Evolutionary conservation across 1,140 invertebrate genomes (phyloP).

Genomic region (Melanaphis sacchari): DNA sequence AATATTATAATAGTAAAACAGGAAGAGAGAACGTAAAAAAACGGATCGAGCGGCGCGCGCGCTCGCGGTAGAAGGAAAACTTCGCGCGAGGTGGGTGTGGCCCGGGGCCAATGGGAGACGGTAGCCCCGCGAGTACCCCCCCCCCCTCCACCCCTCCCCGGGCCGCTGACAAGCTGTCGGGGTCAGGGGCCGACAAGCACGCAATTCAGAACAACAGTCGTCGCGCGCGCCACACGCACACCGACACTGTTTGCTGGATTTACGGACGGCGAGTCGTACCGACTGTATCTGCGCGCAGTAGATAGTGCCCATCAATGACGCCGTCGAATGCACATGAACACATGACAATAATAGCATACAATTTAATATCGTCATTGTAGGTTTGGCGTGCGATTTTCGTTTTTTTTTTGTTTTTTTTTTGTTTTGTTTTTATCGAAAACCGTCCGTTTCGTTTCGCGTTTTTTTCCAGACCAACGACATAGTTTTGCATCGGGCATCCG

Average conservation of each 20-base stretch:
- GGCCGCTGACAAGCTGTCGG: too few species aligned
- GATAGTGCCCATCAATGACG: background rate
- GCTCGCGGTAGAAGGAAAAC: background rate
- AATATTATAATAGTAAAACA: background rate
- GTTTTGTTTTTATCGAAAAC: background rate
- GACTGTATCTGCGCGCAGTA: too few species aligned
- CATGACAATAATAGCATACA: too few species aligned
- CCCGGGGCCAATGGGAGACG: background rate
- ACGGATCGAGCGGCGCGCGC: background rate
- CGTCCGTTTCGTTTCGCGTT: too few species aligned
- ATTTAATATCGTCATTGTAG: background rate
- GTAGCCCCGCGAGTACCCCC: background rate
- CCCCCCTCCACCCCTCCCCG: background rate
- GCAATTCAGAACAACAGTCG: conserved; percentile 25
- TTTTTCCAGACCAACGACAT: too few species aligned
- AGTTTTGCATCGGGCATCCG: too few species aligned
- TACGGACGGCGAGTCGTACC: background rate
- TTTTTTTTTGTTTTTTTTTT: too few species aligned
- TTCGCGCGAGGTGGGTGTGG: background rate
- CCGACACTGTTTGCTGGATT: background rate
- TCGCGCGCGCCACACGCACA: conserved; percentile 13
- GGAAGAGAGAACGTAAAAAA: background rate
- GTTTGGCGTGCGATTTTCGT: background rate
- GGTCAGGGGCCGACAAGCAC: background rate
- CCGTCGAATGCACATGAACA: too few species aligned